Evolutionary conservation across 1,140 invertebrate species (phyloP).

Genomic region (Brachionus paranguensis): DNA sequence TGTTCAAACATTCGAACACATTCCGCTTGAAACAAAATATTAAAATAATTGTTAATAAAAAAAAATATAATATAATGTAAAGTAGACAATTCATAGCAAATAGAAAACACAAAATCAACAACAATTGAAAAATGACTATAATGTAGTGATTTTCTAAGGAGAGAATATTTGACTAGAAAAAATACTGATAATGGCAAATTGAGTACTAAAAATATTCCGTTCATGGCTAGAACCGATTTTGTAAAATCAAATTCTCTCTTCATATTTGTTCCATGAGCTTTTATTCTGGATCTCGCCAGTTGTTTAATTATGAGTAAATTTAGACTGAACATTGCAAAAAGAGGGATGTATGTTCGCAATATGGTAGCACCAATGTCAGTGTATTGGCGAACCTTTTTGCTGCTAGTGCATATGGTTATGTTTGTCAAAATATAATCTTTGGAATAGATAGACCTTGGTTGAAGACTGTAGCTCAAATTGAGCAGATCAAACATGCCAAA

Average conservation of each 20-base stretch:
- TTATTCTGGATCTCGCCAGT: neutral
- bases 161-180: conserved; percentile 14
- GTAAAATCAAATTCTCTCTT: conserved; percentile 9
- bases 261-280: neutral
- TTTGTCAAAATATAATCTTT: neutral
- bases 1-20: neutral
- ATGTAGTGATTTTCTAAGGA: neutral
- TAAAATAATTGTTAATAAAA: conserved; percentile 13
- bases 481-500: neutral
- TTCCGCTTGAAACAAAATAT: conserved; percentile 2
- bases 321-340: neutral
- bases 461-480: neutral
- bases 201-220: conserved; percentile 25
- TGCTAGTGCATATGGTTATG: neutral
- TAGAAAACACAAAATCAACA: neutral
- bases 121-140: neutral
- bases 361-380: conserved; percentile 17
- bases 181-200: conserved; percentile 27
- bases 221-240: neutral
- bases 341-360: neutral
- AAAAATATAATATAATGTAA: conserved; percentile 14
- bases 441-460: neutral
- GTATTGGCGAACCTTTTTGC: neutral
- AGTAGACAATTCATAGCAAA: conserved; percentile 14
- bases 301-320: neutral